Conservation (phyloP, 2,888 invertebrate genomes). For the Lycophotia porphyrea region DNA sequence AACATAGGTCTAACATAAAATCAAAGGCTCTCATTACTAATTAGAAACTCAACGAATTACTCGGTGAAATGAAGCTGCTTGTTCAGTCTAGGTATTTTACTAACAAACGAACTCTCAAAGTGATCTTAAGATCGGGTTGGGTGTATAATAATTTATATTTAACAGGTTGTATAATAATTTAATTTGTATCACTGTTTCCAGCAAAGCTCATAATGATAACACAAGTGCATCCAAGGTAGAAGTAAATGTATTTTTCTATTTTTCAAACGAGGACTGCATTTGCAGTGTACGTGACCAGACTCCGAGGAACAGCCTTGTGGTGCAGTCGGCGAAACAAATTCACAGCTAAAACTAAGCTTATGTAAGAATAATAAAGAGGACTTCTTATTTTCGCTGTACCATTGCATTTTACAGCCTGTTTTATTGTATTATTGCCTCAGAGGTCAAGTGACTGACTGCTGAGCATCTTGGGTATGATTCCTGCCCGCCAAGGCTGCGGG, state of each 20-base stretch:
- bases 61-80: conserved; percentile 30
- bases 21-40: conserved; percentile 34
- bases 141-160: too few species aligned
- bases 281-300: conserved; percentile 68
- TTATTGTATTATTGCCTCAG: not conserved
- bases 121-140: conserved; percentile 18
- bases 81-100: conserved; percentile 32
- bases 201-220: conserved; percentile 30
- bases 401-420: not conserved
- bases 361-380: conserved; percentile 33
- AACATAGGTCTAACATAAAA: conserved; percentile 18
- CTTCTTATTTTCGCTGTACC: conserved; percentile 24
- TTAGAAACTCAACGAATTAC: conserved; percentile 30
- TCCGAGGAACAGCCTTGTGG: conserved; percentile 32
- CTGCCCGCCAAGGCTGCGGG: too few species aligned
- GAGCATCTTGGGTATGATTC: not conserved
- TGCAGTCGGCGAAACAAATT: conserved; percentile 40
- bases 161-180: too few species aligned
- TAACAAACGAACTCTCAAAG: conserved; percentile 27
- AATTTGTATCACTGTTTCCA: not conserved
- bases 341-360: conserved; percentile 36
- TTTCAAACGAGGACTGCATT: conserved; percentile 65
- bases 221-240: conserved; percentile 44
- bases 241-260: conserved; percentile 64
- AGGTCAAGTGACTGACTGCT: not conserved